Conservation (phyloP, 2,888 invertebrate genomes). For the Drosophila meridiana region DNA sequence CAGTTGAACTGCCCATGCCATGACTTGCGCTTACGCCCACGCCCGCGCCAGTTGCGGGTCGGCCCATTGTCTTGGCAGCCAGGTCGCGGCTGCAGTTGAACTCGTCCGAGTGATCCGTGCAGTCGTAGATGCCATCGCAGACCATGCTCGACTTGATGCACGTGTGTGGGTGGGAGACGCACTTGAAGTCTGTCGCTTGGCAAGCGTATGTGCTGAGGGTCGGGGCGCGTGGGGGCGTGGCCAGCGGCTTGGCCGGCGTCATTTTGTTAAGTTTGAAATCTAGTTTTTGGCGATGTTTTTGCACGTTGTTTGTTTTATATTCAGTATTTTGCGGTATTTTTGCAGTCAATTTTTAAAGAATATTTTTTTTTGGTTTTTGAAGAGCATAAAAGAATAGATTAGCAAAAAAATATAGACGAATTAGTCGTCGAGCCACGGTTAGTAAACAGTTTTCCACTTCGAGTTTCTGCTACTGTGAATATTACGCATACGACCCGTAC, state of each 20-base stretch:
- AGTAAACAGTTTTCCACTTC: conserved; percentile 23
- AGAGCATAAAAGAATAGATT: conserved; percentile 50
- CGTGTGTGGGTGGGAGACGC: conserved; percentile 84
- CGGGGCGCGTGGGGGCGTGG: conserved; percentile 37
- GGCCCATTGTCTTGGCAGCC: conserved; percentile 12
- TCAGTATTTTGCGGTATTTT: conserved; percentile 15
- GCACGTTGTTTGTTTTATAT: not conserved
- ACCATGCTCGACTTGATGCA: conserved; percentile 83
- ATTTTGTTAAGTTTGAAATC: conserved; percentile 77
- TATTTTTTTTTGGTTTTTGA: conserved; percentile 11
- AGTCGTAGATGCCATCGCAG: conserved; percentile 87
- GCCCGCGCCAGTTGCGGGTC: not conserved
- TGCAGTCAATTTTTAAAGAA: not conserved
- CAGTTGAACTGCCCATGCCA: not conserved
- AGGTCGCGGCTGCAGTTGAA: conserved; percentile 85
- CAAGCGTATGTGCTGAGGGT: conserved; percentile 71
- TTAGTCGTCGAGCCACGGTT: conserved; percentile 31
- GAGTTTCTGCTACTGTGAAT: not conserved
- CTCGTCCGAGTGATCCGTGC: conserved; percentile 88
- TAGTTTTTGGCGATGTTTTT: conserved; percentile 38
- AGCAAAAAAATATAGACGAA: conserved; percentile 24
- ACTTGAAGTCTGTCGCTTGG: conserved; percentile 83
- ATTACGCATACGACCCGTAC: conserved; percentile 45
- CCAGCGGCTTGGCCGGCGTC: conserved; percentile 49
- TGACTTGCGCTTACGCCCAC: not conserved